Conservation (phyloP, 2,113 vertebrate species). For the Pyxicephalus adspersus region DNA sequence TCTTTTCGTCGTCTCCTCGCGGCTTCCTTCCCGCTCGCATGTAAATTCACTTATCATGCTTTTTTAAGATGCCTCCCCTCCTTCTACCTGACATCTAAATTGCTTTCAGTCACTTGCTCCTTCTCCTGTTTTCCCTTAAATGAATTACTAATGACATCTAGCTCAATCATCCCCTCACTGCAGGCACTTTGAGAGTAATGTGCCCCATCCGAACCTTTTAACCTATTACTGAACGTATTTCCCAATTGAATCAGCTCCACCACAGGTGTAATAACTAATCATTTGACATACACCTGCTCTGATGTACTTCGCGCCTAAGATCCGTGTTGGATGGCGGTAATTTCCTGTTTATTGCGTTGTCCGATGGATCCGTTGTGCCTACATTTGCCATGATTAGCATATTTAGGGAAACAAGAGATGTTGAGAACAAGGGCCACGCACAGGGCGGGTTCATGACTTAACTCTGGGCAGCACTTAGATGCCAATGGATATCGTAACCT, state of each 20-base stretch:
- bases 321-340: conserved; percentile 88
- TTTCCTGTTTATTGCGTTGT: conserved; percentile 98
- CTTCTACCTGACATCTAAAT: conserved; percentile 89
- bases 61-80: conserved; percentile 81
- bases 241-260: conserved; percentile 99
- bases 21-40: conserved; percentile 57
- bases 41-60: conserved; percentile 84
- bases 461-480: neutral
- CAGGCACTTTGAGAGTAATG: conserved; percentile 97
- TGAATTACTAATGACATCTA: conserved; percentile 96
- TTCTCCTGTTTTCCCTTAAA: conserved; percentile 97
- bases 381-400: conserved; percentile 82
- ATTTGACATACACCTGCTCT: conserved; percentile 93
- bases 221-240: conserved; percentile 99
- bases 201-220: conserved; percentile 99
- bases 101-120: conserved; percentile 90
- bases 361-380: conserved; percentile 86
- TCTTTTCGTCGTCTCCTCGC: conserved; percentile 1
- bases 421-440: conserved; percentile 4
- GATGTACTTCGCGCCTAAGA: conserved; percentile 89
- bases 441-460: neutral
- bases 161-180: conserved; percentile 97
- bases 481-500: neutral
- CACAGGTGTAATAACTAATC: conserved; percentile 99
- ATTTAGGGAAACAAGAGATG: conserved; percentile 85